phyloP scores from a whole-genome alignment of 2,797 vertebrate species.

The Gymnocypris eckloni region DNA sequence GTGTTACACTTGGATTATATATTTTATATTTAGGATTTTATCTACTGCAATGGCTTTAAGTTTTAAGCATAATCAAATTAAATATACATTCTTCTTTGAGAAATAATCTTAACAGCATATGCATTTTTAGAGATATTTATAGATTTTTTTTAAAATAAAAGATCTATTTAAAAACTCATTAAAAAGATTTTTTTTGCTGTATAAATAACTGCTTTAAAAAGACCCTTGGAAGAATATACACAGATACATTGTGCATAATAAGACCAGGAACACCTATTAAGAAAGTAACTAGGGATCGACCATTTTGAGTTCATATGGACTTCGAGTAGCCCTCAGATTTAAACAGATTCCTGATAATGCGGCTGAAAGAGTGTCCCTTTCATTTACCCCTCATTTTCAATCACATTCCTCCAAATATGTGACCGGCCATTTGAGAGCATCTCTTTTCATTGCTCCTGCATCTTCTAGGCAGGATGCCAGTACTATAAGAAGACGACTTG shows the following conservation, averaged over 20 bases:
- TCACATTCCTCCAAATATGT: constrained; percentile 25
- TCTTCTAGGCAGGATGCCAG: constrained; percentile 14
- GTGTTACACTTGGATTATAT: not conserved
- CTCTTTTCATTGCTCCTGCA: constrained; percentile 28
- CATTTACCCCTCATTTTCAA: constrained; percentile 21
- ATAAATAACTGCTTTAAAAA: not conserved
- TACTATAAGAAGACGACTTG: constrained; percentile 21
- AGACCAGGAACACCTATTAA: not conserved
- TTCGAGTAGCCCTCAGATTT: not conserved
- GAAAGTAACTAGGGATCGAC: not conserved
- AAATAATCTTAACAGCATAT: not conserved
- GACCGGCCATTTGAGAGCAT: constrained; percentile 32
- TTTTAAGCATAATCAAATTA: not conserved
- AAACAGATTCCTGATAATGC: not conserved
- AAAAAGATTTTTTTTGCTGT: not conserved
- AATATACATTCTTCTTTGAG: not conserved
- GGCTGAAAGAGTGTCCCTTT: constrained; percentile 12
- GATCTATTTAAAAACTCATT: too few relatives aligned
- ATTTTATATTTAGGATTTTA: not conserved
- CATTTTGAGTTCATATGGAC: not conserved
- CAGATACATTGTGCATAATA: not conserved
- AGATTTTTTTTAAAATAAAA: too few relatives aligned
- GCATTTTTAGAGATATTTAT: not conserved
- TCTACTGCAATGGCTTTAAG: not conserved
- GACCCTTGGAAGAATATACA: not conserved